A percentile compares a stretch with the other conserved stretches of the same genome.
phyloP scores from a whole-genome alignment of 1,140 invertebrate genomes.

The Drosophila lacertosa region DNA sequence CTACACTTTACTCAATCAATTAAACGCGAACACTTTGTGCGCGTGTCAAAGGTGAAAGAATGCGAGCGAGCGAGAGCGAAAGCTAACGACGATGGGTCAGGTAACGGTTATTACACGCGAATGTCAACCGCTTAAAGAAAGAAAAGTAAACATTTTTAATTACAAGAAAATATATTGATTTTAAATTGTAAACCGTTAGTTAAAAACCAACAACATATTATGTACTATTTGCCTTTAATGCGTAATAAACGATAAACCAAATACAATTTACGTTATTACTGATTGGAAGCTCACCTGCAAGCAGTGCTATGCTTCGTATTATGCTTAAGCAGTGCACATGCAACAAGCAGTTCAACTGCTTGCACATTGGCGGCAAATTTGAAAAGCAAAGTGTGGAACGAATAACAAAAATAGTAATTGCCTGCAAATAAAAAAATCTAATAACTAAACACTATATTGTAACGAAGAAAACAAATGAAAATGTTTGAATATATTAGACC shows the following conservation, averaged over 20 bases:
- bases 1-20: slow-evolving; percentile 39
- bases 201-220: slow-evolving; percentile 41
- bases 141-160: slow-evolving; percentile 31
- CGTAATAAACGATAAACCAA: slow-evolving; percentile 63
- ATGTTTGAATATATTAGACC: no score
- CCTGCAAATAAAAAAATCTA: neutral
- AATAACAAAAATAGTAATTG: neutral
- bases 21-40: slow-evolving; percentile 13
- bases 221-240: slow-evolving; percentile 69
- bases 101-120: slow-evolving; percentile 9
- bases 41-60: slow-evolving; percentile 31
- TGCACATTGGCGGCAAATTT: neutral
- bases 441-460: no score
- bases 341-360: neutral
- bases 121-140: slow-evolving; percentile 18
- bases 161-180: slow-evolving; percentile 31
- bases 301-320: neutral
- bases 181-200: slow-evolving; percentile 45
- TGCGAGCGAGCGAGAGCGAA: neutral
- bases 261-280: neutral
- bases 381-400: neutral
- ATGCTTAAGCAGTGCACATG: neutral
- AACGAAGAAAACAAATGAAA: no score
- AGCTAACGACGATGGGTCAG: slow-evolving; percentile 9
- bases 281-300: neutral